Evolutionary conservation across 2,888 invertebrate genomes (phyloP).

Genomic region (Drosophila dives): DNA sequence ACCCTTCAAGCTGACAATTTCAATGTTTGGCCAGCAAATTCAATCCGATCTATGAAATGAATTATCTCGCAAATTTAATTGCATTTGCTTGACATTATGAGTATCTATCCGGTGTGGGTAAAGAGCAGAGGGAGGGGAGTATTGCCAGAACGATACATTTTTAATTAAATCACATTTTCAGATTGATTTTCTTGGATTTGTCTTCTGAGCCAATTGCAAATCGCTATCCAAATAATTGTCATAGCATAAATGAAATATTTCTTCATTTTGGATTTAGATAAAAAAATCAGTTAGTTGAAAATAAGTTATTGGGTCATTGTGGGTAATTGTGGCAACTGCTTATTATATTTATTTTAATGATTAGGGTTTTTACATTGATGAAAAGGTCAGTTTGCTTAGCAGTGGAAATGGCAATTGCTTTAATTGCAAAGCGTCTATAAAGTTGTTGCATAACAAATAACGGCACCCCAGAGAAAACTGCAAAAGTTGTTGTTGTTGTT

Average conservation of each 20-base stretch:
- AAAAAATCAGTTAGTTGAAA: conserved; percentile 28
- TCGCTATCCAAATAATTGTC: conserved; percentile 48
- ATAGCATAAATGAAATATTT: conserved; percentile 13
- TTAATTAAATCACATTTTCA: conserved; percentile 70
- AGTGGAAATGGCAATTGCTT: conserved; percentile 64
- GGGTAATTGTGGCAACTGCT: too few species aligned
- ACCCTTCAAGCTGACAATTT: conserved; percentile 4
- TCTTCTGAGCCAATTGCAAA: conserved; percentile 31
- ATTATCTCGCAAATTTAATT: conserved; percentile 65
- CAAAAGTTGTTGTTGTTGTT: background rate
- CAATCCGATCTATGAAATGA: conserved; percentile 60
- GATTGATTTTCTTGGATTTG: conserved; percentile 39
- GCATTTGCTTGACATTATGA: conserved; percentile 41
- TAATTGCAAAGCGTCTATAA: conserved; percentile 73
- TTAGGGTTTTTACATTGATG: background rate
- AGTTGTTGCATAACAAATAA: conserved; percentile 57
- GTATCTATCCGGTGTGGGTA: background rate
- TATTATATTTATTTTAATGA: background rate
- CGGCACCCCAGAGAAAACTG: conserved; percentile 46
- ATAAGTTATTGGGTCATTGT: background rate
- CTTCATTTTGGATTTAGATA: background rate
- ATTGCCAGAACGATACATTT: conserved; percentile 48
- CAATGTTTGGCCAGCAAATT: conserved; percentile 53
- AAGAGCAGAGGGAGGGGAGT: background rate
- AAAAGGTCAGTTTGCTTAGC: conserved; percentile 12